These are phyloP conservation scores for Eulemur macaco DNA, from an alignment of 2,113 vertebrate species.

Conservation along the genomic window DNA sequence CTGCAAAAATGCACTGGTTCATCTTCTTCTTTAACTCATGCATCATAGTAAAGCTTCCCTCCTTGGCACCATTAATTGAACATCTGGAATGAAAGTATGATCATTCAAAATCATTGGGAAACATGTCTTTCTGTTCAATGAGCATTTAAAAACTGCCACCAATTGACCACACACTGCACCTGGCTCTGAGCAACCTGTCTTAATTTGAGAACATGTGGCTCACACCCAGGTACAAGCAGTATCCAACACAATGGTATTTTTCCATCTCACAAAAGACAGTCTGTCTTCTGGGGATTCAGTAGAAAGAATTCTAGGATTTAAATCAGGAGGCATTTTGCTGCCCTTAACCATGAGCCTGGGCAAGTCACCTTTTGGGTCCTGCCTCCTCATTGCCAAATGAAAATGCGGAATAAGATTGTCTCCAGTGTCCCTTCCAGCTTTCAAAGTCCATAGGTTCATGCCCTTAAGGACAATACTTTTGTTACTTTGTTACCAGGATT, in stretches of 20 bases:
- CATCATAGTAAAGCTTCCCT: not conserved
- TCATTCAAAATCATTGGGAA: not conserved
- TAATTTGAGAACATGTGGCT: not conserved
- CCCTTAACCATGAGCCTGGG: not conserved
- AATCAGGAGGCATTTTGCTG: not conserved
- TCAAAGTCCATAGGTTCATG: not conserved
- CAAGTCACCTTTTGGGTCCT: not conserved
- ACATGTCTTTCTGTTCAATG: not conserved
- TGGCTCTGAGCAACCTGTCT: not conserved
- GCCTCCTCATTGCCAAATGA: not conserved
- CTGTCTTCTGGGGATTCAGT: not conserved
- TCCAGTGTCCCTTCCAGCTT: not conserved
- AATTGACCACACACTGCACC: not conserved
- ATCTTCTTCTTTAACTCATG: not conserved
- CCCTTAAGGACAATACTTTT: not conserved
- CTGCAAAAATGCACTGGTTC: not conserved
- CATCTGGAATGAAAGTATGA: not conserved
- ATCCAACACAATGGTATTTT: not conserved
- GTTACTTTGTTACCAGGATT: not conserved
- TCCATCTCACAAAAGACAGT: not conserved
- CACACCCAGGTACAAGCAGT: not conserved
- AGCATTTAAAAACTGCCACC: not conserved
- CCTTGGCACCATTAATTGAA: not conserved
- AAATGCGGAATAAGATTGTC: not conserved
- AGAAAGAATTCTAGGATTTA: constrained; percentile 30